phyloP scores from a whole-genome alignment of 1,140 invertebrate genomes.

The Trypoxylus dichotomus region DNA sequence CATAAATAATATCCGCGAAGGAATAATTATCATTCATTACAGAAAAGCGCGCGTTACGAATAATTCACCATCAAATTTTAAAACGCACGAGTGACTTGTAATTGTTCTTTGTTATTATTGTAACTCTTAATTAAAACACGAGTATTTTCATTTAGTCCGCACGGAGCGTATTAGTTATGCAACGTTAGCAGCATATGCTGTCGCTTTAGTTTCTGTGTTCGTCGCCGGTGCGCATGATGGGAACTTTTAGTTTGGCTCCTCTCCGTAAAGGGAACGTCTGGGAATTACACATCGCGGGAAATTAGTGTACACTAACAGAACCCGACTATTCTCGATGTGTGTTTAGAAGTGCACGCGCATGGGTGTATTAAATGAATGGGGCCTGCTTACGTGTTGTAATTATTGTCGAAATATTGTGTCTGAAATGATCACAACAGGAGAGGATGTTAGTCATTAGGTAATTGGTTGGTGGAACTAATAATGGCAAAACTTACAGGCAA shows the following conservation, averaged over 20 bases:
- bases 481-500: no score
- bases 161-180: background rate
- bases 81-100: no score
- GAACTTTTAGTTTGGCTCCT: background rate
- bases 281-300: background rate
- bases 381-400: background rate
- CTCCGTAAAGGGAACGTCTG: background rate
- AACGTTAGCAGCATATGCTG: background rate
- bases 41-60: no score
- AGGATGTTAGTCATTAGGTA: no score
- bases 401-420: background rate
- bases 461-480: no score
- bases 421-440: background rate
- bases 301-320: background rate
- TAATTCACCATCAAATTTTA: no score
- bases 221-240: background rate
- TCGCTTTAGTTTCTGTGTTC: background rate
- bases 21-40: no score
- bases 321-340: background rate
- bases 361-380: background rate
- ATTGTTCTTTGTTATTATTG: no score
- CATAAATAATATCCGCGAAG: no score
- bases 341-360: background rate
- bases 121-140: background rate
- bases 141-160: background rate